Evolutionary conservation across 2,888 invertebrate species (phyloP), one percentile per base, ranked within the genome.

Genomic region (Apamea crenata): DNA sequence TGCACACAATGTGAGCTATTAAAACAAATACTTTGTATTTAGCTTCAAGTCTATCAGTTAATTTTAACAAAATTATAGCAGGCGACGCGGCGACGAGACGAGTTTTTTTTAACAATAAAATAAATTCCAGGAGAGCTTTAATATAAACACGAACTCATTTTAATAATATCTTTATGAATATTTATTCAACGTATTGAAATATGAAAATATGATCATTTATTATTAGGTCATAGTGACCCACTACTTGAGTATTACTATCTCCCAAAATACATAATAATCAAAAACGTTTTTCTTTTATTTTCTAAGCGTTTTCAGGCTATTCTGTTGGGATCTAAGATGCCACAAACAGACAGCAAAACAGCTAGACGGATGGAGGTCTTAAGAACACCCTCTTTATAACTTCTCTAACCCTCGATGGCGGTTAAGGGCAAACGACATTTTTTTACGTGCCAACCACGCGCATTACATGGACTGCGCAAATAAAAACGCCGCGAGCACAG

Each of bases 1-100:
- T 59, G 18, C 56, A 68, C 44, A 53, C 16, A 29, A 29, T 79
- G 29, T 61, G 25, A 53, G 44, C 8, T 69, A 44, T 69, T 59
- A 59, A 44, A 78, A 70, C 53, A 21, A 44, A 36, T 32, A 80
- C 47, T 71, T 65, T 53, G 44, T 65, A 80, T 47, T 78, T 67
- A 21, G 10, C 32, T 59, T 50, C 74, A 12, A 32, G 3, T n/a
- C 2, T 32, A 21, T 14, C 21, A 44, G 21, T 53, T 56, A 44
- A 12, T 25, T 12, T 61, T 47, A 47, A 16, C 29, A 21, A 18
- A 18, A 6, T 40, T 29, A 18, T 40, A 40, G 0, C 25, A 72
- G 40, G 12, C 12, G 12, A n/a, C 6, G 6, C 56, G 40, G 12
- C 12, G 12, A n/a, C 6, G 6, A 29, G 2, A 21, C 47, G 18